Evolutionary conservation across 2,888 invertebrate genomes (phyloP), one percentile per base, ranked within the genome.

Genomic region (Ptilodon capucinus): DNA sequence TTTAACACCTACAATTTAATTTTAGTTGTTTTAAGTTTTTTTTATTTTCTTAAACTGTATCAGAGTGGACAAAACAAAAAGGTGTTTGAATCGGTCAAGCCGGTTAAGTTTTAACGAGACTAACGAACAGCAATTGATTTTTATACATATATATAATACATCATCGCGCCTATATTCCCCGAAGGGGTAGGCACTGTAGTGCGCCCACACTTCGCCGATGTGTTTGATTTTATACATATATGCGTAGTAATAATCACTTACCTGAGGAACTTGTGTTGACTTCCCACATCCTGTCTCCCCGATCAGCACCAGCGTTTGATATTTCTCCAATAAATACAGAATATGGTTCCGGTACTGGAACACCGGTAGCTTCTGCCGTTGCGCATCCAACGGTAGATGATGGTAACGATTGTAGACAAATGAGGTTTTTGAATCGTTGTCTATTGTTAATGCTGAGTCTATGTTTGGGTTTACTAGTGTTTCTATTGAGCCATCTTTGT

Each of bases 221-320:
- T n/a, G n/a, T n/a, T n/a, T n/a, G n/a, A 25, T 25, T 8, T 9
- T 9, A 25, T 25, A 25, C 3, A 9, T 3, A 25, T 1, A 2
- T 1, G 2, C 3, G 11, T 25, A 25, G 3, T 3, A 2, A 9
- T 8, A 25, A 7, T 25, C 7, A 79, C 91, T 86, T 85, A 97
- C 97, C 94, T 97, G 97, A 41, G 98, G 97, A 55, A 98, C 94
- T 91, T 98, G 98, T 0, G 98, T 99, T 74, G 98, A 98, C 86
- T 99, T 97, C 28, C 99, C 98, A 66, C 96, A 97, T 19, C 99
- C 99, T 2, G 99, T 98, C 81, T 99, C 99, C 2, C 99, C 99
- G 35, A 96, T 94, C 46, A 97, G 86, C 43, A 99, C 94, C 39
- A 99, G 86, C 0, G 97, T 96, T 82, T 98, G 98, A 84, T 95